Percentiles rank a stretch among this genome's conserved stretches.
phyloP scores from a whole-genome alignment of 2,797 vertebrate species.

The Erpetoichthys calabaricus region DNA sequence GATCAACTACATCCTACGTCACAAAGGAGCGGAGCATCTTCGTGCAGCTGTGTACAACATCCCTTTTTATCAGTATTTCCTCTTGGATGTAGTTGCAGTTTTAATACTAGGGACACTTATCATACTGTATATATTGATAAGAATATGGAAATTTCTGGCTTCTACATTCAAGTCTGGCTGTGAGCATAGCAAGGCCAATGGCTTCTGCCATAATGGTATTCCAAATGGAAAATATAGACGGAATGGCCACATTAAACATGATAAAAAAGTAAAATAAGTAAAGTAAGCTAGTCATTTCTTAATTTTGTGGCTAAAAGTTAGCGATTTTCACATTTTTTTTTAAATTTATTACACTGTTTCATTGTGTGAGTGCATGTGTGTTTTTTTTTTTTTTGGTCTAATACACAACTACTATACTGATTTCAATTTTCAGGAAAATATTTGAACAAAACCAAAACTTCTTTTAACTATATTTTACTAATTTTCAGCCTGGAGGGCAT shows the following conservation, averaged over 20 bases:
- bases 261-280: slow-evolving; percentile 88
- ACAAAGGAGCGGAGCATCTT: slow-evolving; percentile 78
- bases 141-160: slow-evolving; percentile 48
- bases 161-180: slow-evolving; percentile 40
- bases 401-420: slow-evolving; percentile 28
- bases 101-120: slow-evolving; percentile 46
- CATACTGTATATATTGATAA: slow-evolving; percentile 41
- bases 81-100: slow-evolving; percentile 70
- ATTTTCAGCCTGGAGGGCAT: neutral
- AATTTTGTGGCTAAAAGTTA: slow-evolving; percentile 5
- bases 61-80: slow-evolving; percentile 82
- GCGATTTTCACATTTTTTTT: slow-evolving; percentile 9
- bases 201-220: slow-evolving; percentile 82
- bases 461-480: slow-evolving; percentile 44
- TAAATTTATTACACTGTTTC: slow-evolving; percentile 5
- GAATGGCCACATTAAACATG: slow-evolving; percentile 78
- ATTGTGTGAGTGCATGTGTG: slow-evolving; percentile 18
- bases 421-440: slow-evolving; percentile 24
- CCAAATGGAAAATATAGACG: slow-evolving; percentile 83
- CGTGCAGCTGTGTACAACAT: slow-evolving; percentile 78
- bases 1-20: slow-evolving; percentile 88
- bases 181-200: slow-evolving; percentile 54
- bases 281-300: slow-evolving; percentile 26
- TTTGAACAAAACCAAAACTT: slow-evolving; percentile 31
- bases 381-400: slow-evolving; percentile 27